A percentile compares a stretch with the other conserved stretches of the same genome.
Conservation (phyloP, 2,797 vertebrate genomes). For the Cryptoblepharus egeriae region DNA sequence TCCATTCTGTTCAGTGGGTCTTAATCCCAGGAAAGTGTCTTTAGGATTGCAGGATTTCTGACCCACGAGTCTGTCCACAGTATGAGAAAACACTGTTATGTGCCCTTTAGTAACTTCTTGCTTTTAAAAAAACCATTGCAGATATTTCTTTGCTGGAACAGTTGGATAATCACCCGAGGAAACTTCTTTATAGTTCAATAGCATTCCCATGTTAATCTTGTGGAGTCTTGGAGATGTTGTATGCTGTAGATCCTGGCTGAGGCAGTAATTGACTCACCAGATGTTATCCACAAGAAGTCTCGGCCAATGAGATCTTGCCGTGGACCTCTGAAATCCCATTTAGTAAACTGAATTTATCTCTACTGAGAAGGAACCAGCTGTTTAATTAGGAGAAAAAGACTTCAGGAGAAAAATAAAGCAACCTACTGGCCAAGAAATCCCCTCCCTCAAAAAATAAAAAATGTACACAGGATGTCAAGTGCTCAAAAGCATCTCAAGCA, state of each 20-base stretch:
- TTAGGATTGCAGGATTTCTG: too few species aligned
- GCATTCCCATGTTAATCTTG: constrained; percentile 27
- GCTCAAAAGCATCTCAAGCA: background rate
- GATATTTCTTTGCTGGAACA: constrained; percentile 1
- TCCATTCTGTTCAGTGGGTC: too few species aligned
- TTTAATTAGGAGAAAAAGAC: constrained; percentile 26
- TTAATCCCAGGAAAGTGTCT: too few species aligned
- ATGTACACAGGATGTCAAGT: background rate
- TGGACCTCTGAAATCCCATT: constrained; percentile 25
- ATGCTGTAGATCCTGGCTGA: constrained; percentile 17
- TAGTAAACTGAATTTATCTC: constrained; percentile 35
- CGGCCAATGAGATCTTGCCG: background rate
- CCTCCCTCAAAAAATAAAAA: too few species aligned
- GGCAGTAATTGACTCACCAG: constrained; percentile 26
- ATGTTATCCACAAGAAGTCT: constrained; percentile 28
- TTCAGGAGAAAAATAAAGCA: constrained; percentile 24
- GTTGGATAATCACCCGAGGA: constrained; percentile 1
- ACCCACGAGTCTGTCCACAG: too few species aligned
- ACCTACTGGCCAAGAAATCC: background rate
- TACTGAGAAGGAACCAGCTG: constrained; percentile 26
- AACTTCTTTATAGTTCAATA: background rate
- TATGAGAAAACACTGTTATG: too few species aligned
- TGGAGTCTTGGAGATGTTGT: background rate
- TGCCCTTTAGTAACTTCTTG: background rate
- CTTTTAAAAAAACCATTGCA: background rate